Base-by-base conservation (phyloP, 2,888 invertebrate genomes). In the Baronia brevicornis region DNA sequence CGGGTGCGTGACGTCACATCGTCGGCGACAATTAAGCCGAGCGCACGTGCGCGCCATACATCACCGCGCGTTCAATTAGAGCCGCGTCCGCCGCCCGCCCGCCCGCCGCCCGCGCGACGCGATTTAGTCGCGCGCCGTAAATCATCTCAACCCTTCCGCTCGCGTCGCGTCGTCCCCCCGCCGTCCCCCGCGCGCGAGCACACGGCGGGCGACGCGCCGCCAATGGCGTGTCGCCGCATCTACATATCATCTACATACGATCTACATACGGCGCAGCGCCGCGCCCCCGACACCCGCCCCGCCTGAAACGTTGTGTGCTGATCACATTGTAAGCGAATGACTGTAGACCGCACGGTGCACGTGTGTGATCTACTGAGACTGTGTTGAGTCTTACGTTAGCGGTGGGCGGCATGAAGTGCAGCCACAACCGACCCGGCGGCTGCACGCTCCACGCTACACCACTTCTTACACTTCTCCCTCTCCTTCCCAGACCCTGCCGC, bases 61-160 rank as follows among this genome's bases (percentile, higher is more conserved):
- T 77, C 77, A 74, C 56, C 39, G 50, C 49, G 48, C 44, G 64
- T 63, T 70, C 69, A 75, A 64, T 73, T 64, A 67, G 68, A 66
- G 54, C 61, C 71, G 71, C 65, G n/a, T n/a, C 60, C 55, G 56
- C 56, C 52, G 41, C 42, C 51, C 51, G 50, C 60, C 58, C 21
- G 21, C 8, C n/a, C n/a, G n/a, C n/a, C n/a, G n/a, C n/a, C n/a
- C n/a, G n/a, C n/a, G n/a, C 62, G 57, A 63, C 61, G 52, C 58
- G 51, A 54, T 49, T 54, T 56, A 51, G 51, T 48, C 54, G 51
- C 46, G 48, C 46, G 44, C 51, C 54, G 54, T 60, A 60, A 60
- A 63, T 61, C 60, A 59, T 55, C 52, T 26, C 33, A 39, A 38
- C 38, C 46, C 46, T 45, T 44, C 32, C 40, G 41, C 33, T 24